Base-by-base conservation (phyloP, 2,113 vertebrate species). In the Montifringilla adamsi region DNA sequence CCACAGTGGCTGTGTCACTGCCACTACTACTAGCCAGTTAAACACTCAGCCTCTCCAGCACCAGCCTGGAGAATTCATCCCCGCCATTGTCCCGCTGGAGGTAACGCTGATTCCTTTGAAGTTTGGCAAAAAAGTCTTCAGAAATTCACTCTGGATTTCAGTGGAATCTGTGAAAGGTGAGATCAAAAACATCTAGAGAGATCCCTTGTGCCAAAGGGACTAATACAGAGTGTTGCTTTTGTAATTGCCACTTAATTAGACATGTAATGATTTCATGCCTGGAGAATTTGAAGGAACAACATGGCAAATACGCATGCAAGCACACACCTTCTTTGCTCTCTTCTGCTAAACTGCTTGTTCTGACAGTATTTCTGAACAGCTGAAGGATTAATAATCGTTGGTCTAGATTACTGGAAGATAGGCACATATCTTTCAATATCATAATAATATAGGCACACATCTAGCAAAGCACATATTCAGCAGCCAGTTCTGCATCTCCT, bases 41-140 rank as follows among this genome's bases (percentile, higher is more conserved):
- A 82, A 79, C 35, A 20, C 0, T 2, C 58, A 60, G 31, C 44
- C 47, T 47, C n/a, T 41, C 41, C 52, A 53, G 5, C 8, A 4
- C 10, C 4, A 1, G 9, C 30, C 33, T 9, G 13, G 30, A n/a
- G 47, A 63, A 87, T 27, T 55, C 56, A 59, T 15, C 63, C 53
- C 2, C 0, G 3, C 46, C 62, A 9, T 9, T 0, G 0, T 22
- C 16, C 28, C 0, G 0, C 55, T 22, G 46, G 76, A 89, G 28
- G 12, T 16, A 72, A 66, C 2, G 1, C 24, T 6, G 13, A 14
- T 31, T 85, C 75, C 85, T 83, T 89, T 96, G 90, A 94, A 85
- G 72, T 16, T 23, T 3, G 3, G 39, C 3, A 14, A 39, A 66
- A 68, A 75, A 53, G 53, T 33, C 11, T 44, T 63, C 63, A 90